Evolutionary conservation across 2,113 vertebrate genomes (phyloP), one percentile per base, ranked within the genome.

Genomic region (Siniperca chuatsi): DNA sequence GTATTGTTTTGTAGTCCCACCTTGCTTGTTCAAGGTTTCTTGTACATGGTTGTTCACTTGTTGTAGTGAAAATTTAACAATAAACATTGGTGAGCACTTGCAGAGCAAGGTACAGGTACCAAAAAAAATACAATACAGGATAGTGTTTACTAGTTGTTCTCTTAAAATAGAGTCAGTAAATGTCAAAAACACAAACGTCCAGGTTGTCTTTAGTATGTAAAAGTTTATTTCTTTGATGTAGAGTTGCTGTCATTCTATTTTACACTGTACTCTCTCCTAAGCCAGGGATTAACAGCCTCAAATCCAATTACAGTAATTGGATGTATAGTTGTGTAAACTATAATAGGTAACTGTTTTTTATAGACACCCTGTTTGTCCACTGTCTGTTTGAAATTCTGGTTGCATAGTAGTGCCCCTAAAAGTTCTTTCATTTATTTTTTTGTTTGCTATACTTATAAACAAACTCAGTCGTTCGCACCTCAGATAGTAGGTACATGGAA

Each of bases 261-360:
- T 95, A 85, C 79, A 54, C 84, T 77, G 77, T 72, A 93, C 92
- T 94, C 91, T 92, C 82, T 83, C 83, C 80, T 93, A 91, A 95
- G 94, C 93, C 69, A 77, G 62, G 78, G 78, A 86, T 95, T 94
- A 93, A 84, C 80, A 65, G 52, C 84, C 71, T 87, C 67, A 61
- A 92, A 95, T 93, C 93, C 94, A 93, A 84, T 95, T 94, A 93
- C 33, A 46, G 44, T 94, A 92, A 95, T 92, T 89, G 93, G 93
- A 94, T 94, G 81, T 87, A 85, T 86, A 52, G 79, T 81, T 84
- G 88, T 78, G 69, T 84, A 9, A 10, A 82, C 90, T 86, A 92
- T 93, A 86, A 90, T 84, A 86, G 78, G 87, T 83, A 78, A 58
- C 82, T 65, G 73, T 85, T 91, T 91, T 89, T 86, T 87, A 80